phyloP scores from a whole-genome alignment of 2,113 vertebrate species.

The Dermatemys mawii region DNA sequence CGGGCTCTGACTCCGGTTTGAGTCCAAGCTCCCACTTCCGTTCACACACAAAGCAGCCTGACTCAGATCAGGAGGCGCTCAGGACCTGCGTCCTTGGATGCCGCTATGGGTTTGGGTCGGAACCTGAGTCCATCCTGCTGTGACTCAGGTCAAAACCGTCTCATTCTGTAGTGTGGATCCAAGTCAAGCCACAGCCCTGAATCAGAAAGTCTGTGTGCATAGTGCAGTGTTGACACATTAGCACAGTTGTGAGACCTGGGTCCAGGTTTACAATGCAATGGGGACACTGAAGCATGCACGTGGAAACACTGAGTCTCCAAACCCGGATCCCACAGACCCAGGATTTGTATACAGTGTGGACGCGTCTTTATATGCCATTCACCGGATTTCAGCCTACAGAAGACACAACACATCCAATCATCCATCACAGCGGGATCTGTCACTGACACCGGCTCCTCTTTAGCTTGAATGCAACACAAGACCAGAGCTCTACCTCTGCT shows the following conservation, averaged over 20 bases:
- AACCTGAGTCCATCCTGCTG: background rate
- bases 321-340: background rate
- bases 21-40: background rate
- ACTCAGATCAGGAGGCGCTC: background rate
- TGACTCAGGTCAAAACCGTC: background rate
- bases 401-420: rapidly evolving
- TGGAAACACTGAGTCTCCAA: background rate
- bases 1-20: background rate
- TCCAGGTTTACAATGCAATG: background rate
- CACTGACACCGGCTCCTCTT: background rate
- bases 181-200: background rate
- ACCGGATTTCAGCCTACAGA: background rate
- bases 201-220: background rate
- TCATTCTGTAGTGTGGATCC: background rate
- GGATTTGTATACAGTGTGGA: background rate
- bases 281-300: background rate
- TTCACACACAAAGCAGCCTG: background rate
- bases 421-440: background rate
- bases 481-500: background rate
- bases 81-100: background rate
- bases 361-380: background rate
- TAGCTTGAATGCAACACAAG: background rate
- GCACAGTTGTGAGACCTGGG: background rate
- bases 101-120: background rate
- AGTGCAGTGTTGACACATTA: background rate